Evolutionary conservation across 2,113 vertebrate genomes (phyloP), one percentile per base, ranked within the genome.

Genomic region (Bambusicola thoracicus): DNA sequence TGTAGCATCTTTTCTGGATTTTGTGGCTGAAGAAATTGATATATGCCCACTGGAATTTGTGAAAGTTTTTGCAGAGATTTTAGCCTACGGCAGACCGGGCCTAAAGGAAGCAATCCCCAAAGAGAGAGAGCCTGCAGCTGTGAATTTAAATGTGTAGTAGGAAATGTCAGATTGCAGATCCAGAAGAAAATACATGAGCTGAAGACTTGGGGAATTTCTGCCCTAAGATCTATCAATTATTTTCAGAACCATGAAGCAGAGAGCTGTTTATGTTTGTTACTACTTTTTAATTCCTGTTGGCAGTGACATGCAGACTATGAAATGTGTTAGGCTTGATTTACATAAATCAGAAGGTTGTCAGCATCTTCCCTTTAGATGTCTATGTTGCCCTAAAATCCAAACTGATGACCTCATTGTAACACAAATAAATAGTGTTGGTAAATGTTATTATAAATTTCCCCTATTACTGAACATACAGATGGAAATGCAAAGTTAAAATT

Each of bases 311-410:
- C 93, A 94, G 91, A 85, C 75, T 95, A 93, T 87, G 91, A 94
- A 96, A 95, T 80, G 91, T 94, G 91, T 94, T 95, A 93, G 91
- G 85, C 89, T 92, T 85, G 82, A 96, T 96, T 97, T 97, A 91
- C 89, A 94, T 97, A 97, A 96, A 94, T 97, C 93, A 95, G 93
- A 95, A 97, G 65, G 85, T 94, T 97, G 89, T 94, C 94, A 94
- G 85, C 85, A 11, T 94, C 87, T 92, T 94, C 63, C 55, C 91
- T 94, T 94, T 90, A 81, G 56, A 92, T 88, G 65, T 51, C 85
- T 95, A 82, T 96, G 72, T 93, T 93, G 79, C 87, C 82, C 90
- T 94, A 94, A 91, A 89, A 95, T 90, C 65, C 65, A 87, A 85
- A 95, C 81, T 68, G 59, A 95, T 96, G 93, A 93, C 95, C 91